phyloP scores from a whole-genome alignment of 2,797 vertebrate genomes.

The Borostomias antarcticus region DNA sequence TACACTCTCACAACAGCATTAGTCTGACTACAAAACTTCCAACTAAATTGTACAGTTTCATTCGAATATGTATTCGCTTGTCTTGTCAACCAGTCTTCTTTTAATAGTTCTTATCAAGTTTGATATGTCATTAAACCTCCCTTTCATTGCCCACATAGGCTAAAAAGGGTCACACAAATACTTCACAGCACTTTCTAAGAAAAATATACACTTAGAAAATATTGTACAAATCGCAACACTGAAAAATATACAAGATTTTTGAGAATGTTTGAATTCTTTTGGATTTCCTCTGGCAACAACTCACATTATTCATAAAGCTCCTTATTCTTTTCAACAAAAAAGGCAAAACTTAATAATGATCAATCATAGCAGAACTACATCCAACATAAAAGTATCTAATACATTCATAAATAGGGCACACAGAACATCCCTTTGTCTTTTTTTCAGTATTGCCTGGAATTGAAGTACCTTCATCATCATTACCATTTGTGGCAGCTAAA shows the following conservation, averaged over 20 bases:
- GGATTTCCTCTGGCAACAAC: constrained; percentile 86
- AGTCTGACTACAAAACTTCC: constrained; percentile 90
- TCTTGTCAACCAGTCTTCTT: not conserved
- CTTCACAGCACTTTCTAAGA: constrained; percentile 89
- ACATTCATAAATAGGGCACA: constrained; percentile 87
- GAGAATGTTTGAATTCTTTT: constrained; percentile 81
- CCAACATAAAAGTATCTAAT: constrained; percentile 83
- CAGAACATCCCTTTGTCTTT: constrained; percentile 63
- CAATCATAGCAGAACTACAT: constrained; percentile 83
- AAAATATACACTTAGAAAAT: constrained; percentile 92
- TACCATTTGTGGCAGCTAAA: constrained; percentile 82
- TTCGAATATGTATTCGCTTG: constrained; percentile 79
- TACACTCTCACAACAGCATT: constrained; percentile 90
- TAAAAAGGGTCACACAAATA: constrained; percentile 90
- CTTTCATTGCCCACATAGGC: constrained; percentile 83
- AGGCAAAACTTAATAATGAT: constrained; percentile 80
- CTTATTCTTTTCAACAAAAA: constrained; percentile 79
- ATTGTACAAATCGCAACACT: constrained; percentile 88
- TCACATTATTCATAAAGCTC: constrained; percentile 95
- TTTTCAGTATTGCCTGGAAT: constrained; percentile 27
- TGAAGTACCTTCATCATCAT: constrained; percentile 72
- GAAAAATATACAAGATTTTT: constrained; percentile 91
- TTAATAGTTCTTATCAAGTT: constrained; percentile 9
- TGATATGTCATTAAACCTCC: constrained; percentile 81
- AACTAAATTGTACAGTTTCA: constrained; percentile 77